phyloP scores from a whole-genome alignment of 1,140 invertebrate genomes.

The Ceratosolen solmsi region DNA sequence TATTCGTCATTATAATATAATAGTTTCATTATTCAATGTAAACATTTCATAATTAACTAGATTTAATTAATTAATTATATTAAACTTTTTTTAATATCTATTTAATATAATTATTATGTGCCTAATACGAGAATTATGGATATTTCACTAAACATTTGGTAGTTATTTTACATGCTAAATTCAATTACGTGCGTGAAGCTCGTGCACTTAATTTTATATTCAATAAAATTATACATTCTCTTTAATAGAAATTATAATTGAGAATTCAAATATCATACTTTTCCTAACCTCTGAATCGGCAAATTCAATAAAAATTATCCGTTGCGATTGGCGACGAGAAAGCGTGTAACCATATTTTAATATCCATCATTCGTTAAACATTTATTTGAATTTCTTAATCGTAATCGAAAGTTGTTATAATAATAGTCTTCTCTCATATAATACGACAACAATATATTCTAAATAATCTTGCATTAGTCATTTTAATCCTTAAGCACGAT shows the following conservation, averaged over 20 bases:
- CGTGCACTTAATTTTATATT: not conserved
- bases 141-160: not conserved
- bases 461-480: not conserved
- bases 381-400: conserved; percentile 9
- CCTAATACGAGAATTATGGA: too few relatives aligned
- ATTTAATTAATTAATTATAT: too few relatives aligned
- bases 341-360: not conserved
- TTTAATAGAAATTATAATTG: not conserved
- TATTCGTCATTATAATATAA: too few relatives aligned
- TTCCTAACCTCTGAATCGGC: not conserved
- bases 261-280: not conserved
- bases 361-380: not conserved
- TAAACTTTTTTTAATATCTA: too few relatives aligned
- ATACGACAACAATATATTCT: not conserved
- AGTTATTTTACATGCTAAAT: not conserved
- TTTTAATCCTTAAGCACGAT: not conserved
- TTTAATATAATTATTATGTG: too few relatives aligned
- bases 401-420: conserved; percentile 1
- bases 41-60: too few relatives aligned
- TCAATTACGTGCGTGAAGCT: not conserved
- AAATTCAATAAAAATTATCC: not conserved
- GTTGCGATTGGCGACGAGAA: not conserved
- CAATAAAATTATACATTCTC: not conserved
- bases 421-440: not conserved
- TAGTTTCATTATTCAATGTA: too few relatives aligned